phyloP scores from a whole-genome alignment of 1,140 invertebrate genomes.

The Drosophila pseudoananassae region DNA sequence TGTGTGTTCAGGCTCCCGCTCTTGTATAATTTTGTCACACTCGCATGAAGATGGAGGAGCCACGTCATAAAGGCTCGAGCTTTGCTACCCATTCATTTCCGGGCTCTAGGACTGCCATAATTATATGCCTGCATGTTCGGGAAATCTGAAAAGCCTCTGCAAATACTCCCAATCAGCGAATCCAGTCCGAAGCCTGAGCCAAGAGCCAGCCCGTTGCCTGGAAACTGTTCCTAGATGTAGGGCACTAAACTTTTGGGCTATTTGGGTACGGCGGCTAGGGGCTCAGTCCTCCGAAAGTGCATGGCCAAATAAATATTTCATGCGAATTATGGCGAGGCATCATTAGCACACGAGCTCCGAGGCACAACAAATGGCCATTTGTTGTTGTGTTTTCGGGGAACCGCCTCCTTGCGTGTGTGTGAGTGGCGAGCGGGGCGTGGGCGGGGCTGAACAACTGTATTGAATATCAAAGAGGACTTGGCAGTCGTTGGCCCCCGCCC shows the following conservation, averaged over 20 bases:
- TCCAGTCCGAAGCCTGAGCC: no score
- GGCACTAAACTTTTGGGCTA: constrained; percentile 66
- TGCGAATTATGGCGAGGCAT: constrained; percentile 38
- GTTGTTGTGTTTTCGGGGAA: constrained; percentile 1
- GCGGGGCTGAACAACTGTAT: constrained; percentile 45
- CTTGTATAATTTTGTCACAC: no score
- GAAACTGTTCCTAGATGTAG: constrained; percentile 22
- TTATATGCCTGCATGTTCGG: no score
- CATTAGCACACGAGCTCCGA: constrained; percentile 51
- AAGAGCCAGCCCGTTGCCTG: not conserved
- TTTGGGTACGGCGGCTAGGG: constrained; percentile 35
- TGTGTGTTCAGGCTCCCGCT: no score
- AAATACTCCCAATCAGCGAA: no score
- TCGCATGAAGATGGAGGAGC: no score
- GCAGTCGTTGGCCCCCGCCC: constrained; percentile 6
- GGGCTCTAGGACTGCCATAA: not conserved
- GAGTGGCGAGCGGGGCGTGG: constrained; percentile 41
- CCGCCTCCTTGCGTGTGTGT: constrained; percentile 25
- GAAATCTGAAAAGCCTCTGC: no score
- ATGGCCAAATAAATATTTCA: constrained; percentile 55
- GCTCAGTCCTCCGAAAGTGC: constrained; percentile 41
- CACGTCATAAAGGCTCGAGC: no score
- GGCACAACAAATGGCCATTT: constrained; percentile 17
- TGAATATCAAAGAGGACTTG: constrained; percentile 44
- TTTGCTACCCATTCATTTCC: no score